phyloP scores from a whole-genome alignment of 2,113 vertebrate species.

The Lathamus discolor region DNA sequence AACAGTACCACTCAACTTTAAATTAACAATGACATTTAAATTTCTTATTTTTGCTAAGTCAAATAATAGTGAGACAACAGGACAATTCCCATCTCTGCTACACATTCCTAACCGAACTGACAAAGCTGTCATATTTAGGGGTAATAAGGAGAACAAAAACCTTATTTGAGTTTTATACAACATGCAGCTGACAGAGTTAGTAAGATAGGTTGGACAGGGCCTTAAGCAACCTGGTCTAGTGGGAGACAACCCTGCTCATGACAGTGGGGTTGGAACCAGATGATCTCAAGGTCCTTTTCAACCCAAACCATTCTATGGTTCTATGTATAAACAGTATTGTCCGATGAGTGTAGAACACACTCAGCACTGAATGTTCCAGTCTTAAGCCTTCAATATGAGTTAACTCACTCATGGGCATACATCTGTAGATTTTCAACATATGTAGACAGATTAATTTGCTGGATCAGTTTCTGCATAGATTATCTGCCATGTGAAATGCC shows the following conservation, averaged over 20 bases:
- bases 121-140: neutral
- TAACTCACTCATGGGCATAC: neutral
- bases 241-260: neutral
- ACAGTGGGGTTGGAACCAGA: neutral
- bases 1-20: neutral
- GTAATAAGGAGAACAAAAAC: fast-evolving
- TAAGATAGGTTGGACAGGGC: neutral
- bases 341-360: neutral
- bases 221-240: neutral
- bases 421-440: neutral
- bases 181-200: neutral
- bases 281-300: neutral
- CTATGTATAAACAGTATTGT: neutral
- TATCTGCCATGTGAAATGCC: conserved; percentile 17
- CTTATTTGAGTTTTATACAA: neutral
- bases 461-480: conserved; percentile 10
- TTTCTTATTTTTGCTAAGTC: neutral
- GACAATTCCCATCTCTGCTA: neutral
- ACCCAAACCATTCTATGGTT: neutral
- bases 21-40: neutral
- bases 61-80: neutral
- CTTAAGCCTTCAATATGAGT: neutral
- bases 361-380: neutral
- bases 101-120: neutral
- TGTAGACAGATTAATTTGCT: neutral